Evolutionary conservation across 2,797 vertebrate species (phyloP).

Genomic region (Choloepus didactylus): DNA sequence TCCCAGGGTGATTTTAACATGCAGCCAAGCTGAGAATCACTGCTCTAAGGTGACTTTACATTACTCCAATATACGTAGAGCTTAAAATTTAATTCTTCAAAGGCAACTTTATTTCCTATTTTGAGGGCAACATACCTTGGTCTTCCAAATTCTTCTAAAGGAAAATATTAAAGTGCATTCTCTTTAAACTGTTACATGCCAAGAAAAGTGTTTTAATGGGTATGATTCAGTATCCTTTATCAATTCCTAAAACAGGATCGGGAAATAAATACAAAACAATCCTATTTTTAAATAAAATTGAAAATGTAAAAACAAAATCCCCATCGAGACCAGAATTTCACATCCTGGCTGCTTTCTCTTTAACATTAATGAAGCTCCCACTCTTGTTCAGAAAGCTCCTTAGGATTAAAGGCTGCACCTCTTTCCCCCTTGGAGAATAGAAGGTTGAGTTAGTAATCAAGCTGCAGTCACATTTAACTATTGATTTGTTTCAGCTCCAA

Average conservation of each 20-base stretch:
- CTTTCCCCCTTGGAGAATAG: slow-evolving; percentile 60
- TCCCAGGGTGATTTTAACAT: background rate
- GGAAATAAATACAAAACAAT: slow-evolving; percentile 52
- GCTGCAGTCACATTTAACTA: slow-evolving; percentile 50
- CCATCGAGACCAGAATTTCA: background rate
- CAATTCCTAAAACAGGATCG: slow-evolving; percentile 41
- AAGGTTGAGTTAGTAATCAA: slow-evolving; percentile 73
- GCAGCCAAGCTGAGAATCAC: background rate
- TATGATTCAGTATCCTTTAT: slow-evolving; percentile 6
- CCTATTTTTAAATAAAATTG: slow-evolving; percentile 22
- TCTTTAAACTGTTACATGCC: slow-evolving; percentile 47
- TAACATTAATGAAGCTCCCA: slow-evolving; percentile 30
- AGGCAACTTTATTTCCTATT: slow-evolving; percentile 51
- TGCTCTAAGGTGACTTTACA: slow-evolving; percentile 23
- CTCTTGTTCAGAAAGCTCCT: background rate
- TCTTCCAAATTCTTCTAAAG: background rate
- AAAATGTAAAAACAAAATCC: background rate
- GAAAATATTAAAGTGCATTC: background rate
- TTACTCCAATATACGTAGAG: slow-evolving; percentile 10
- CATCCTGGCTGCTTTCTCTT: slow-evolving; percentile 32
- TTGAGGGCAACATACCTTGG: background rate
- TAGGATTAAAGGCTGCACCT: slow-evolving; percentile 43
- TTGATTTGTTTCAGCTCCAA: slow-evolving; percentile 70
- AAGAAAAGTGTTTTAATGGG: background rate
- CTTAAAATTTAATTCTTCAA: slow-evolving; percentile 36